A percentile compares a stretch with the other conserved stretches of the same genome.
Conservation (phyloP, 2,888 invertebrate species). For the Heliconius aoede region DNA sequence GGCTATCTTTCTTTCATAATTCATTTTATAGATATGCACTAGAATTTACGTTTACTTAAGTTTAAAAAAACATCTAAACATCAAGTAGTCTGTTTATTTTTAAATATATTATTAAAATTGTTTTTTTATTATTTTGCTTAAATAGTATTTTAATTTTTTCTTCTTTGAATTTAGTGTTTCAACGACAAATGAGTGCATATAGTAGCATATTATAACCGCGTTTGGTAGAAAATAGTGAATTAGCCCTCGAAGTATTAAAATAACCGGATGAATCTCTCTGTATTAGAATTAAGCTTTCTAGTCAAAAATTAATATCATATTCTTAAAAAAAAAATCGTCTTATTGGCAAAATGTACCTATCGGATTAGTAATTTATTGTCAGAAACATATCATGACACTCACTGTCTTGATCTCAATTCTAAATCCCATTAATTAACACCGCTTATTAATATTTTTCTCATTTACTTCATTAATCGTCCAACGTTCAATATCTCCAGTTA, state of each 20-base stretch:
- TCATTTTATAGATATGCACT: constrained; percentile 54
- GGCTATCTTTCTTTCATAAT: constrained; percentile 67
- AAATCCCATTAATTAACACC: constrained; percentile 6
- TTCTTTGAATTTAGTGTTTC: too few relatives aligned
- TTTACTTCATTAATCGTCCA: not conserved
- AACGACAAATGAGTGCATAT: constrained; percentile 4
- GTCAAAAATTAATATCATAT: constrained; percentile 69
- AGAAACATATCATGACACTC: constrained; percentile 38
- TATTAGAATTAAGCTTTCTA: constrained; percentile 81
- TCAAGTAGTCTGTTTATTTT: not conserved
- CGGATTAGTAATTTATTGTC: constrained; percentile 38
- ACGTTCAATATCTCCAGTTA: not conserved
- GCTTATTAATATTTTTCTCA: not conserved
- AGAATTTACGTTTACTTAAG: constrained; percentile 58
- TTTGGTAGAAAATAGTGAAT: constrained; percentile 50
- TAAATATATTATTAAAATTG: too few relatives aligned
- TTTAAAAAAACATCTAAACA: constrained; percentile 51
- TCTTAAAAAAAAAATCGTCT: constrained; percentile 38
- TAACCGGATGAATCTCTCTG: constrained; percentile 79
- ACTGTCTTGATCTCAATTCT: constrained; percentile 42
- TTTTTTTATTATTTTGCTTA: too few relatives aligned
- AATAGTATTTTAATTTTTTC: too few relatives aligned
- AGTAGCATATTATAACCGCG: not conserved
- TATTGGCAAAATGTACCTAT: constrained; percentile 41
- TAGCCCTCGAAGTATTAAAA: constrained; percentile 73